Evolutionary conservation across 1,140 invertebrate genomes (phyloP), one percentile per base, ranked within the genome.

Genomic region (Lepidostoma basale): DNA sequence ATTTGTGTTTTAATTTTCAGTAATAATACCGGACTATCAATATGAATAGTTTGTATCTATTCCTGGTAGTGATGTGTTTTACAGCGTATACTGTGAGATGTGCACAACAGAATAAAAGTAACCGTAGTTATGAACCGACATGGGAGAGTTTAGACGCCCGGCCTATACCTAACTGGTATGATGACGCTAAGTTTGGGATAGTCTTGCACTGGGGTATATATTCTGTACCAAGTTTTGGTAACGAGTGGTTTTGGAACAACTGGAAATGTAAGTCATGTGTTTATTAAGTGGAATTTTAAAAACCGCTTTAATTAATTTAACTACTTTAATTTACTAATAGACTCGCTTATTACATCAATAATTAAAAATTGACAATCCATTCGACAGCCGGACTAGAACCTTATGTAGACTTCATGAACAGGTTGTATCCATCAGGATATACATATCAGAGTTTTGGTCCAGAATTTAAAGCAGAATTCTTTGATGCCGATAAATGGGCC

Each of bases 191-290:
- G 83, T 85, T 98, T 70, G 95, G 95, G 14, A 96, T 97, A 67
- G 97, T 97, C 76, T 83, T 97, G 39, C 95, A 98, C 74, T 98
- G 95, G 92, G 95, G 96, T 2, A 90, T 98, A 0, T 98, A 90
- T 75, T 90, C 92, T 0, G 96, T 97, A 0, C 95, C 95, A 0
- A 89, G 91, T 70, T 92, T 88, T 78, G 86, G 87, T 0, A 88
- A 88, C 1, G 94, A 95, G 84, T 96, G 94, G 94, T 96, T 95
- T 79, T 96, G 93, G 93, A 84, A 79, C 1, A 83, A 89, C 75
- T 93, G 90, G 91, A 85, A 86, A 84, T 83, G 89, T 90, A 83
- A 74, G 25, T 52, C 2, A 36, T 36, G 10, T 12, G 2, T 36
- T 36, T 6, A n/a, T n/a, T 36, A 12, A 36, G 5, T 12, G 10